Conservation (phyloP, 2,797 vertebrate genomes). For the Clarias laeviceps region DNA sequence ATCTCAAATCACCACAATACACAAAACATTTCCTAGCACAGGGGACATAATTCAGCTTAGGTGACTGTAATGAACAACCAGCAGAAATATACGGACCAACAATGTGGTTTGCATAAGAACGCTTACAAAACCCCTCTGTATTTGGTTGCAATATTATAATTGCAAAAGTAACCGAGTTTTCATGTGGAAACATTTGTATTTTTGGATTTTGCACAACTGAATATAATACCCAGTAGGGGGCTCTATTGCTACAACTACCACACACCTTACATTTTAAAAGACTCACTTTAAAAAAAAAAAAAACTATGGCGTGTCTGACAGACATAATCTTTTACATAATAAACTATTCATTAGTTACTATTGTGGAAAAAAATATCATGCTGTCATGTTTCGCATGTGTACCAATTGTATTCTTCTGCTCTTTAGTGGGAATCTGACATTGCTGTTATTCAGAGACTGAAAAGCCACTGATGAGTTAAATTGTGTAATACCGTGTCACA, state of each 20-base stretch:
- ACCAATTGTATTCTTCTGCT: not conserved
- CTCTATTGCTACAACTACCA: constrained; percentile 8
- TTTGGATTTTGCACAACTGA: not conserved
- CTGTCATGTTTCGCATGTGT: not conserved
- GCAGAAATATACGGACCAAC: not conserved
- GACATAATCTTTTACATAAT: no score
- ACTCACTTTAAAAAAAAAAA: not conserved
- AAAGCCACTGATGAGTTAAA: not conserved
- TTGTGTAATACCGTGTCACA: not conserved
- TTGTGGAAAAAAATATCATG: not conserved
- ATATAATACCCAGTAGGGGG: constrained; percentile 10
- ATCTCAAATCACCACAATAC: not conserved
- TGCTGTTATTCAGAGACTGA: not conserved
- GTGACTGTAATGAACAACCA: not conserved
- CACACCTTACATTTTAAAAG: not conserved
- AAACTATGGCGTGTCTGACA: not conserved
- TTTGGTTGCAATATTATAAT: constrained; percentile 8
- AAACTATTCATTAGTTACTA: not conserved
- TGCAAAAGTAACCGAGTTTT: constrained; percentile 3
- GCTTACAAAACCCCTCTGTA: not conserved
- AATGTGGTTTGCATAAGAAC: not conserved
- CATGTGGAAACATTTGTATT: constrained; percentile 18
- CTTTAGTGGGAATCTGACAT: not conserved
- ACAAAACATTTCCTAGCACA: not conserved
- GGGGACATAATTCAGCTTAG: not conserved